phyloP scores from a whole-genome alignment of 2,797 vertebrate genomes.

The Rhynchotus rufescens region DNA sequence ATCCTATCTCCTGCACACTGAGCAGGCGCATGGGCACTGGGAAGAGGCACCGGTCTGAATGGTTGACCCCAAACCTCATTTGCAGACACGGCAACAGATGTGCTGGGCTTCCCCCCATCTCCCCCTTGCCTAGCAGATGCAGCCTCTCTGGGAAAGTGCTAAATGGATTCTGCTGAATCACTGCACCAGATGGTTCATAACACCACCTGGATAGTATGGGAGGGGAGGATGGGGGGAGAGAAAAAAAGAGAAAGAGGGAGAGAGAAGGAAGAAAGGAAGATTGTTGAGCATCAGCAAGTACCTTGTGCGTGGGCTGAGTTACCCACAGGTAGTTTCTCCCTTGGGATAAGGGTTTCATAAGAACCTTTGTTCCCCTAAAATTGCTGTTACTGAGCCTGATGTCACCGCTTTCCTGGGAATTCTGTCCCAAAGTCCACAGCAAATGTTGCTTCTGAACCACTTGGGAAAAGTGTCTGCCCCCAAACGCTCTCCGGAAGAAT shows the following conservation, averaged over 20 bases:
- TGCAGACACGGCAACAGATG: slow-evolving; percentile 34
- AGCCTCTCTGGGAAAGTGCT: slow-evolving; percentile 65
- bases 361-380: slow-evolving; percentile 18
- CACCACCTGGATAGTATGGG: slow-evolving; percentile 65
- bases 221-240: background rate
- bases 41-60: background rate
- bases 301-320: slow-evolving; percentile 16
- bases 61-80: slow-evolving; percentile 15
- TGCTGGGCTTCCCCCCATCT: slow-evolving; percentile 49
- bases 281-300: slow-evolving; percentile 54
- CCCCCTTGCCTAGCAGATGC: slow-evolving; percentile 69
- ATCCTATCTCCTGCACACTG: no score
- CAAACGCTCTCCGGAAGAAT: background rate
- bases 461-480: background rate
- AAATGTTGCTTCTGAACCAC: background rate
- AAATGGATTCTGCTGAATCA: slow-evolving; percentile 76
- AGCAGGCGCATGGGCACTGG: background rate
- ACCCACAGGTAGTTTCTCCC: slow-evolving; percentile 19
- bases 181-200: slow-evolving; percentile 69
- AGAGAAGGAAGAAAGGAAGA: slow-evolving; percentile 28
- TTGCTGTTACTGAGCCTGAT: background rate
- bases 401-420: background rate
- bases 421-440: background rate
- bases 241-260: background rate
- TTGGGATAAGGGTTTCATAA: background rate